A percentile compares a stretch with the other conserved stretches of the same genome.
phyloP scores from a whole-genome alignment of 2,113 vertebrate species.

The Rutilus rutilus region DNA sequence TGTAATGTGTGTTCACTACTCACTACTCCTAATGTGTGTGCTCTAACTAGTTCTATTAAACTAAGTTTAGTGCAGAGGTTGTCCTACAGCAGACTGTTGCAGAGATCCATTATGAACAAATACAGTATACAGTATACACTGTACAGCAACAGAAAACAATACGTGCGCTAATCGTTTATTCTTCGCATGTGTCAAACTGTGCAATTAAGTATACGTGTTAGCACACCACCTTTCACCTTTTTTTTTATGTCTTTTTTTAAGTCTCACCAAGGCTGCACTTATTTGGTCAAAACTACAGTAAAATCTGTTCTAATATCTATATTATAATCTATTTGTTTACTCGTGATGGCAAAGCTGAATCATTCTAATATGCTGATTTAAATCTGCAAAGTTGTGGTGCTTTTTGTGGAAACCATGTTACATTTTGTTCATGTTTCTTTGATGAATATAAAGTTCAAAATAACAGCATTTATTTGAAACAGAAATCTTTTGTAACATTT shows the following conservation, averaged over 20 bases:
- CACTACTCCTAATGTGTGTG: too few species aligned
- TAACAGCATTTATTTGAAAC: background rate
- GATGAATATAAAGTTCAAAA: background rate
- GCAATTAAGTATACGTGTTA: background rate
- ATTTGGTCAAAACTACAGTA: too few species aligned
- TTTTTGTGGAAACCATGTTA: background rate
- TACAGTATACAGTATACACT: background rate
- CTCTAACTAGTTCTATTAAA: too few species aligned
- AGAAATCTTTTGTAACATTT: background rate
- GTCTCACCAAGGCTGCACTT: too few species aligned
- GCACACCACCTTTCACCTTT: background rate
- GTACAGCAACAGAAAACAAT: background rate
- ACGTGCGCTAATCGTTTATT: background rate
- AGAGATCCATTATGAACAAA: background rate
- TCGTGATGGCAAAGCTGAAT: background rate
- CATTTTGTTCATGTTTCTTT: background rate
- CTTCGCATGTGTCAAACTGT: background rate
- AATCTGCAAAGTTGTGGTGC: background rate
- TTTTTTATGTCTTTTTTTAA: too few species aligned
- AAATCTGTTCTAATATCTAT: too few species aligned
- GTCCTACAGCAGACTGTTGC: background rate
- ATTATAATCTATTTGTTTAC: too few species aligned
- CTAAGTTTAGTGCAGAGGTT: background rate
- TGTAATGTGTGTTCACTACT: too few species aligned
- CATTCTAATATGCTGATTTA: background rate